These are phyloP conservation scores for Lepisosteus osseus DNA, from an alignment of 2,113 vertebrate species.

Conservation along the genomic window DNA sequence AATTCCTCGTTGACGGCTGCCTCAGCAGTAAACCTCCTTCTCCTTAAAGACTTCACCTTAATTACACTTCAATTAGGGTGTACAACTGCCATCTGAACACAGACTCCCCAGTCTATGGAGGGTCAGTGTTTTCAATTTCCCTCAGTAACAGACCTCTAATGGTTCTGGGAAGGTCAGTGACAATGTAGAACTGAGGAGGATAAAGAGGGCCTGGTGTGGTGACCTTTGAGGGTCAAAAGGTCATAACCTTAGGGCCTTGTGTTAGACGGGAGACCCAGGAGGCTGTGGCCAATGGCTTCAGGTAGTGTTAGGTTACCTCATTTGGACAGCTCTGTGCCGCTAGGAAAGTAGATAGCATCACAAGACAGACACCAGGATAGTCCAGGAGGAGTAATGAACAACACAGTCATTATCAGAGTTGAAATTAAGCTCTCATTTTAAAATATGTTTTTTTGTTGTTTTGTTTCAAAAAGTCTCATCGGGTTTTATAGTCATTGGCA, in stretches of 20 bases:
- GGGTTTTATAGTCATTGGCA: constrained; percentile 41
- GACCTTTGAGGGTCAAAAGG: constrained; percentile 74
- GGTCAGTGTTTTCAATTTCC: constrained; percentile 84
- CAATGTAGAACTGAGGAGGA: constrained; percentile 62
- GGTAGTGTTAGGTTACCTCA: constrained; percentile 69
- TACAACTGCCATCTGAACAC: constrained; percentile 64
- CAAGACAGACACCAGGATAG: constrained; percentile 33
- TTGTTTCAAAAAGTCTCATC: constrained; percentile 54
- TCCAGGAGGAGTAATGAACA: constrained; percentile 46
- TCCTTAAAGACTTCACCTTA: constrained; percentile 56
- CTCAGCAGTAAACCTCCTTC: constrained; percentile 32
- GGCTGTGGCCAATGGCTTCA: constrained; percentile 57
- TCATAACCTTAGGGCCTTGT: constrained; percentile 65
- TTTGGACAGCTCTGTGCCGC: constrained; percentile 48
- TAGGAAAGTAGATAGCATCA: constrained; percentile 57
- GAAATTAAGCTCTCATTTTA: constrained; percentile 51
- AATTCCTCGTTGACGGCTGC: constrained; percentile 23
- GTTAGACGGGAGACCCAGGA: constrained; percentile 66
- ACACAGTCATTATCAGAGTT: constrained; percentile 35
- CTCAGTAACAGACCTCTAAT: constrained; percentile 72
- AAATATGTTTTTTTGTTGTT: background rate
- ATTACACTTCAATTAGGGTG: constrained; percentile 61
- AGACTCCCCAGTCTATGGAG: constrained; percentile 45
- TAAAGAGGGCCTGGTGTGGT: constrained; percentile 68
- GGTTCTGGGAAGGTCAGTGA: constrained; percentile 67